Evolutionary conservation across 1,140 invertebrate species (phyloP).

Genomic region (Conus ventricosus): DNA sequence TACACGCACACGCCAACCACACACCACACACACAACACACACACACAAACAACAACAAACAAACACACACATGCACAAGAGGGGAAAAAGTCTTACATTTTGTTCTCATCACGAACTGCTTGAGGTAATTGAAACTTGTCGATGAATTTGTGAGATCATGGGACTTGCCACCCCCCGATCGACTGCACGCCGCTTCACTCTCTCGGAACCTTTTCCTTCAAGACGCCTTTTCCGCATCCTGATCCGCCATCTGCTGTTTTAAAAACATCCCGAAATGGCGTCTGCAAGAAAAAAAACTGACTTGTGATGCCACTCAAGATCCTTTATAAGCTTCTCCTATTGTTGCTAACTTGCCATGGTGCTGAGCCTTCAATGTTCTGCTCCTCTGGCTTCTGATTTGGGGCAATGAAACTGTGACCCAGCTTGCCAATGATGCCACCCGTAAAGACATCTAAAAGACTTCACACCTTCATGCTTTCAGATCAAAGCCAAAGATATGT

Average conservation of each 20-base stretch:
- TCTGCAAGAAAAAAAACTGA: constrained; percentile 45
- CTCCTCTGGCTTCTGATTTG: no score
- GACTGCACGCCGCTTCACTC: constrained; percentile 61
- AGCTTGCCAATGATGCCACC: no score
- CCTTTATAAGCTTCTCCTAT: neutral
- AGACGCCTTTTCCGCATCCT: constrained; percentile 47
- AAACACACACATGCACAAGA: neutral
- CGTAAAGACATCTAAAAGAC: no score
- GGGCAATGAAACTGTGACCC: no score
- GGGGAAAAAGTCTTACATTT: constrained; percentile 52
- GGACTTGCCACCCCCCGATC: constrained; percentile 60
- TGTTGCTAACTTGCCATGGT: no score
- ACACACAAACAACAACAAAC: neutral
- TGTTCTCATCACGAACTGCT: constrained; percentile 70
- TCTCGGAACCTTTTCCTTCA: constrained; percentile 62
- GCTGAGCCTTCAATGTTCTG: neutral
- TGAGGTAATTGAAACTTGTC: constrained; percentile 66
- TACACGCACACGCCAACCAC: neutral
- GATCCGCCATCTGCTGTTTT: constrained; percentile 71
- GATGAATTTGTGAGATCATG: constrained; percentile 56
- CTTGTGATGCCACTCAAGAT: neutral
- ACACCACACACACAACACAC: neutral
- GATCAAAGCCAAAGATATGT: no score
- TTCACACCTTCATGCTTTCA: no score
- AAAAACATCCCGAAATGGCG: constrained; percentile 68